Base-by-base conservation (phyloP, 2,113 vertebrate genomes). In the Melanerpes aurifrons region DNA sequence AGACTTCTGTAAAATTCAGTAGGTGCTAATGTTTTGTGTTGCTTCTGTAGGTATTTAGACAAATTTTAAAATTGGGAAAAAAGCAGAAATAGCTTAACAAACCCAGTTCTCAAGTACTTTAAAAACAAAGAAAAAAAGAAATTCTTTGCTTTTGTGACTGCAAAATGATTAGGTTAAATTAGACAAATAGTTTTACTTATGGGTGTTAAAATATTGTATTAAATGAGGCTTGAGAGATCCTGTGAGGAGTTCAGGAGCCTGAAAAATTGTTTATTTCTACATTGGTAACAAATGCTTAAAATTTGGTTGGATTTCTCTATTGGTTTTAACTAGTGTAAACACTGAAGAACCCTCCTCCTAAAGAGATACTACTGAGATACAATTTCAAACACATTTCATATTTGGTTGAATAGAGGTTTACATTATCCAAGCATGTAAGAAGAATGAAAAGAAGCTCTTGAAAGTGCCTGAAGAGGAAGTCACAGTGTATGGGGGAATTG, bases 401-500 rank as follows among this genome's bases (percentile, higher is more conserved):
- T n/a, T 74, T 13, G 14, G 3, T n/a, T 74, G 10, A 20, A 4
- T 21, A 16, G 26, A 32, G 19, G n/a, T 66, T 66, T 79, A 6
- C 40, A 14, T 73, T 73, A 32, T 57, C 15, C 7, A 20, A 32
- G 61, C 73, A 68, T 7, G 12, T 40, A 20, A 26, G 10, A 6
- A 26, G 19, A 68, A 32, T 56, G 16, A 29, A 57, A 68, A 79
- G 35, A 47, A 58, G 48, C 19, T 80, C 69, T 85, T 61, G 74
- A 68, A 86, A 47, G 29, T 72, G 32, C 17, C 29, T 26, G 19
- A 16, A 32, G 37, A 57, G 20, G 56, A 62, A 43, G 25, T 25
- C 3, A 6, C 16, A 43, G 28, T 11, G 3, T 32, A 8, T 1
- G 1, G 29, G 40, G 80, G 56, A 40, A 18, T 35, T 0, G 1